phyloP scores from a whole-genome alignment of 2,113 vertebrate species.

The Sciurus niger region DNA sequence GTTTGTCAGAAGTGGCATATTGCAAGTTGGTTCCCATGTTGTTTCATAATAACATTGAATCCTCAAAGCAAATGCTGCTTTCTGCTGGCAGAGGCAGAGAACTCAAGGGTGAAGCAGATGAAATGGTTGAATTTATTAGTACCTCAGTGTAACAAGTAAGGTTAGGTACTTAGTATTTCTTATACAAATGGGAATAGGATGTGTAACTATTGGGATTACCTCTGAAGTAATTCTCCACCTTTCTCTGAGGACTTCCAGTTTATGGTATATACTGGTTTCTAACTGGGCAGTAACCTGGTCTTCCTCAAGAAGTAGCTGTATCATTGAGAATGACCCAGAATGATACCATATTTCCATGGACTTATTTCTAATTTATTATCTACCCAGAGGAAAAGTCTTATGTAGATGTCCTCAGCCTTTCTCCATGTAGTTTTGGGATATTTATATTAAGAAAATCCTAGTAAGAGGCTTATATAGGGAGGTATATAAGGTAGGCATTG shows the following conservation, averaged over 20 bases:
- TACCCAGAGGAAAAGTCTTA: not conserved
- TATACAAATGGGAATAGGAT: not conserved
- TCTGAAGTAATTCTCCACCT: slow-evolving; percentile 12
- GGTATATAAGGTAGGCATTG: not conserved
- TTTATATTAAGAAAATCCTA: not conserved
- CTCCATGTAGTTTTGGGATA: slow-evolving; percentile 33
- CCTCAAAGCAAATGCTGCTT: not conserved
- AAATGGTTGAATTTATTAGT: not conserved
- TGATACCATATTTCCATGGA: not conserved
- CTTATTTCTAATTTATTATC: slow-evolving; percentile 1
- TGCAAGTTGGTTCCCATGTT: slow-evolving; percentile 8
- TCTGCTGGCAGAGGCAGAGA: not conserved
- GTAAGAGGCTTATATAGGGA: not conserved
- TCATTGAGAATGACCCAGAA: not conserved
- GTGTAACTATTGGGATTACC: not conserved
- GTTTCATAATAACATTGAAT: slow-evolving; percentile 46
- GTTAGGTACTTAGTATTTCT: slow-evolving; percentile 40
- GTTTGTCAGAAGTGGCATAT: slow-evolving; percentile 20
- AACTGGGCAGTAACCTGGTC: not conserved
- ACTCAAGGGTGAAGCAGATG: not conserved
- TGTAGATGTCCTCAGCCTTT: not conserved
- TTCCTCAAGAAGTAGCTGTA: not conserved
- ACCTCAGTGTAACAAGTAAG: not conserved
- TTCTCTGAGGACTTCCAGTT: not conserved
- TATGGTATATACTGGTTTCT: not conserved